Evolutionary conservation across 2,888 invertebrate genomes (phyloP), one percentile per base, ranked within the genome.

Genomic region (Hoplodrina ambigua): DNA sequence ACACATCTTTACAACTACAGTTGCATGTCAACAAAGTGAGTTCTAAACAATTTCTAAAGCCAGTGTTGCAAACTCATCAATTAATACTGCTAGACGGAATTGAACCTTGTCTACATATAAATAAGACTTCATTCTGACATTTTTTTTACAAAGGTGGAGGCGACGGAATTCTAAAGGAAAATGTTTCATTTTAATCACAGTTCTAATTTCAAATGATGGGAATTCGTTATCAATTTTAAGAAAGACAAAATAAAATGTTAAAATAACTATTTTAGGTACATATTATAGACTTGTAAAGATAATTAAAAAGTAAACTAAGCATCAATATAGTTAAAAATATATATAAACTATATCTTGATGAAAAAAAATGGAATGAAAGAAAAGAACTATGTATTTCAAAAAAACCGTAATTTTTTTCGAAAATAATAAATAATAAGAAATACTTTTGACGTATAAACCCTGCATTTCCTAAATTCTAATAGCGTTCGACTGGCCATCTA

Each of bases 21-120:
- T 75, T 83, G 83, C 84, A 73, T 60, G 57, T 84, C 82, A 83
- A 84, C 83, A 82, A 84, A 80, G 84, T 83, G 82, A 74, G 44
- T 53, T 75, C 69, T 82, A 79, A 71, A 74, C 72, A 69, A 66
- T 82, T 75, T 78, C 63, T 78, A 75, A 78, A 82, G 71, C 79
- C 41, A 30, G 69, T 64, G 71, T 67, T 20, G 63, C 58, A 62
- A 79, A 82, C 56, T 69, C 46, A 75, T 60, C 13, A 2, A 25
- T 72, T 69, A 72, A 81, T 81, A 81, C 82, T 79, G 75, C 46
- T 81, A 66, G 37, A 75, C 17, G 33, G 60, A 64, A 58, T 62
- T 50, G 13, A 68, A 60, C 56, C 60, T 46, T 59, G 49, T 54
- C 19, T 11, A 7, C n/a, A 33, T 44, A 46, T 20, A 37, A 25